Base-by-base conservation (phyloP, 23 tunicate genomes). In the Trididemnum miniatum region DNA sequence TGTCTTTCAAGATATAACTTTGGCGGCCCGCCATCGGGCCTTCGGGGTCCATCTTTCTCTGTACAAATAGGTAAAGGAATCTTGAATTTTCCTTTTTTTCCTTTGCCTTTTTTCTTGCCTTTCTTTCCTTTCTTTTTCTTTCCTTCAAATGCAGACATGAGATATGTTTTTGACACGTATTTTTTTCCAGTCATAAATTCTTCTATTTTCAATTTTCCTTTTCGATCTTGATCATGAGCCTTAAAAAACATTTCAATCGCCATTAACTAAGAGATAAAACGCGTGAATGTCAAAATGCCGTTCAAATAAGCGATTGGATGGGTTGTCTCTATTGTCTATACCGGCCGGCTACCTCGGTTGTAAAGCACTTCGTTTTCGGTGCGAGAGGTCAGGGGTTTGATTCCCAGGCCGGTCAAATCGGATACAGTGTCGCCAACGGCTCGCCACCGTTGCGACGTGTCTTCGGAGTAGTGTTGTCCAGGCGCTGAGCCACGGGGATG, bases 1-100 rank as follows among this genome's bases (percentile, higher is more conserved):
- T 93, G 94, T 33, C 83, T 84, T 37, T 88, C 93, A 22, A 93
- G 94, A 76, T 78, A 93, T 30, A 50, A 74, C 35, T 57, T 37
- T 51, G 98, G 98, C 31, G 98, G 98, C 20, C 98, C 98, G 33
- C 98, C 98, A 75, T 93, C 93, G 9, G 98, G 88, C 23, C 98
- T 35, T 0, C 98, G 72, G 0, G 93, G 93, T 4, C 89, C 93
- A 33, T 93, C 93, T 31, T 80, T 66, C 0, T 80, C 84, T 23
- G 67, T 75, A 59, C 98, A 93, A 30, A 93, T 93, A 26, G 98
- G 98, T 62, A 93, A 65, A 0, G 89, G 88, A 32, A 93, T 82
- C 67, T 93, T 93, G 50, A 87, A 39, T 65, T 91, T 91, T 18
- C 88, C 88, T 37, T 69, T 91, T 79, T 91, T 91, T 23, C 87